A percentile compares a stretch with the other conserved stretches of the same genome.
Conservation (phyloP, 1,140 invertebrate species). For the Battus philenor region DNA sequence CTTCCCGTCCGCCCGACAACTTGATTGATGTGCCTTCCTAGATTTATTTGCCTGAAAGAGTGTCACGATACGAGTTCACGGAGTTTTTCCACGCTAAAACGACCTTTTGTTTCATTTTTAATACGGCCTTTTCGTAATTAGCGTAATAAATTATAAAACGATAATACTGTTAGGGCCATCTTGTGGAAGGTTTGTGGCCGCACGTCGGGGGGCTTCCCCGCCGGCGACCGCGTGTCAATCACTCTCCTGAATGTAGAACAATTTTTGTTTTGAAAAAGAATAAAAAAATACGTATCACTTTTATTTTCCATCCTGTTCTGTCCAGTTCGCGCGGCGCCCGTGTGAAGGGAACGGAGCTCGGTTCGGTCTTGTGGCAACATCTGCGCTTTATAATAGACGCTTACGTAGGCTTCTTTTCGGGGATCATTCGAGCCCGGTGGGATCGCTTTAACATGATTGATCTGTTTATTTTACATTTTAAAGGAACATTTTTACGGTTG, state of each 20-base stretch:
- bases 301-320: conserved; percentile 48
- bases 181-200: conserved; percentile 64
- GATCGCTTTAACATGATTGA: conserved; percentile 75
- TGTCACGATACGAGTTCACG: conserved; percentile 62
- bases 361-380: conserved; percentile 68
- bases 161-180: conserved; percentile 69
- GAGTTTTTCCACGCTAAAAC: conserved; percentile 53
- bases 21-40: conserved; percentile 71
- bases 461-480: conserved; percentile 77
- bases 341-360: conserved; percentile 39
- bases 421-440: conserved; percentile 67
- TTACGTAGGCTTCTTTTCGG: conserved; percentile 74
- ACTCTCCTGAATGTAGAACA: conserved; percentile 69
- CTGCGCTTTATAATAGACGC: conserved; percentile 73
- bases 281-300: conserved; percentile 69
- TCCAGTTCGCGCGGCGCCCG: conserved; percentile 20
- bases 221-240: conserved; percentile 72
- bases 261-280: conserved; percentile 73
- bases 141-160: conserved; percentile 75
- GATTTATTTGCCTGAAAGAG: conserved; percentile 70
- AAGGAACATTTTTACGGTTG: conserved; percentile 75
- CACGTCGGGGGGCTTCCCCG: conserved; percentile 57
- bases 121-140: conserved; percentile 69
- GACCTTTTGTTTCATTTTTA: conserved; percentile 67
- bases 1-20: conserved; percentile 66